Base-by-base conservation (phyloP, 2,888 invertebrate genomes). In the Ganaspis brasiliensis region DNA sequence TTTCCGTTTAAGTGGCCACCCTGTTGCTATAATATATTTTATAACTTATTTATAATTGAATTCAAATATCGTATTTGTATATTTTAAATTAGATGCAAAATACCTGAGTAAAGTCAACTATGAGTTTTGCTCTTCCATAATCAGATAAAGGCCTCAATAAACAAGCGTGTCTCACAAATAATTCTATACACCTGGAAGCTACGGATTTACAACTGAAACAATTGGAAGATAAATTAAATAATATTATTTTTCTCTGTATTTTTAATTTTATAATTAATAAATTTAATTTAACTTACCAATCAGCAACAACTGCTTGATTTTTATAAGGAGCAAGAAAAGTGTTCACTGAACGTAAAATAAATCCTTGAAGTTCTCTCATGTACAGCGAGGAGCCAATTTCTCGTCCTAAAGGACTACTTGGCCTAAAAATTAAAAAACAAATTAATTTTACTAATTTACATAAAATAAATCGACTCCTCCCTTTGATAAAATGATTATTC, bases 301-400 rank as follows among this genome's bases (percentile, higher is more conserved):
- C 92, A 10, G 92, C 91, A 57, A 96, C 93, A 74, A 94, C 92
- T 82, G 92, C 93, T 83, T 94, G 94, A 88, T 96, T 95, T 84
- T 95, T 94, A 85, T 95, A 97, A 31, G 94, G 93, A 3, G 93
- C 90, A 59, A 97, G 93, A 87, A 97, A 97, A 74, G 95, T 94
- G 49, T 93, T 93, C 84, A 95, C 94, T 1, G 95, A 94, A 79
- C 97, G 93, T 61, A 92, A 91, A 75, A 97, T 94, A 91, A 98
- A 97, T 86, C 97, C 95, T 88, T 97, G 97, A 40, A 99, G 92
- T 90, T 99, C 98, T 85, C 96, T 95, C 96, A 99, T 97, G 89
- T 98, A 99, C 70, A 98, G 95, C 0, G 97, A 97, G 83, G 96
- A 88, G 45, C 84, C 83, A 72, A 90, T 84, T 79, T 90, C 90